Percentiles rank a stretch among this genome's conserved stretches.
phyloP scores from a whole-genome alignment of 2,888 invertebrate species.

The Drosophila kambysellisi region DNA sequence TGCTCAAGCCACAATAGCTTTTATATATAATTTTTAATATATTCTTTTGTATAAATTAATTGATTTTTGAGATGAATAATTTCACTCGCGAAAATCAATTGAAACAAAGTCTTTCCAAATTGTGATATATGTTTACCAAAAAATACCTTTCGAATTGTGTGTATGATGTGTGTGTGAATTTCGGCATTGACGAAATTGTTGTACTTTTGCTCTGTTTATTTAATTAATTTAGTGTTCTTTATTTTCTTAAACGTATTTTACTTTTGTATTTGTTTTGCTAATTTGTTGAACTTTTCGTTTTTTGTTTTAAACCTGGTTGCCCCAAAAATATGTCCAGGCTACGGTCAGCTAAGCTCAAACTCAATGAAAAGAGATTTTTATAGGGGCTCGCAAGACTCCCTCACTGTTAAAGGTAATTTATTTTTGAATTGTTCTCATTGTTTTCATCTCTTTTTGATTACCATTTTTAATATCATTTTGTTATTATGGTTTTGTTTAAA shows the following conservation, averaged over 20 bases:
- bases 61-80: neutral
- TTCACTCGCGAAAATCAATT: neutral
- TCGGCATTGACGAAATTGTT: conserved; percentile 48
- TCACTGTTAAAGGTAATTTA: conserved; percentile 91
- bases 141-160: neutral
- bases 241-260: conserved; percentile 18
- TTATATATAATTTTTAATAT: neutral
- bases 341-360: conserved; percentile 86
- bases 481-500: conserved; percentile 25
- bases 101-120: neutral
- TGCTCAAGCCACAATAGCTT: neutral
- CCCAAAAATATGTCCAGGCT: conserved; percentile 65
- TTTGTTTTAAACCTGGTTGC: conserved; percentile 44
- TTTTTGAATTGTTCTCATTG: conserved; percentile 24
- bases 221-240: conserved; percentile 4
- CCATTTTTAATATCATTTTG: conserved; percentile 33
- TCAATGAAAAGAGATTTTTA: conserved; percentile 95
- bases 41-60: neutral
- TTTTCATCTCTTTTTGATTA: conserved; percentile 1
- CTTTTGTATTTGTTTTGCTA: conserved; percentile 52
- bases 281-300: conserved; percentile 55
- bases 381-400: conserved; percentile 95
- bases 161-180: conserved; percentile 38
- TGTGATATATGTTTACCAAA: neutral
- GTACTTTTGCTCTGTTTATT: conserved; percentile 9